Evolutionary conservation across 1,140 invertebrate species (phyloP), one percentile per base, ranked within the genome.

Genomic region (Stegodyphus dumicola): DNA sequence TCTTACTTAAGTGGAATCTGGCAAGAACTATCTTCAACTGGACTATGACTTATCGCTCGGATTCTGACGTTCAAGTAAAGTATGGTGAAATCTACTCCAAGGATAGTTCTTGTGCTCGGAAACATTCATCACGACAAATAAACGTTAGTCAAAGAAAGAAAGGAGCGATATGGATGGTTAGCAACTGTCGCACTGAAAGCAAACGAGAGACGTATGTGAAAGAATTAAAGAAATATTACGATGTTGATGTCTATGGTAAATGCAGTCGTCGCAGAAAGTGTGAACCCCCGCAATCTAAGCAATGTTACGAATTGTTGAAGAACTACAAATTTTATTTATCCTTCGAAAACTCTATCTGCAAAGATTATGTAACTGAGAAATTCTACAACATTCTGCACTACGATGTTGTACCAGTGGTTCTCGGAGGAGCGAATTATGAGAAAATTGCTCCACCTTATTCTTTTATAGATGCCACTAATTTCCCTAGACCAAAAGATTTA

Each of bases 171-270:
- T 94, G 93, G 93, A 92, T 94, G 86, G 93, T 94, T 2, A 93
- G 93, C 70, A 93, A 94, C 88, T 95, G 94, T 88, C 6, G 87
- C 4, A 90, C 93, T 0, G 87, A 86, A 17, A 93, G 93, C 85
- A 89, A 89, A 4, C 89, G 94, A 15, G 90, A 93, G 85, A 56
- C 90, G 2, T 94, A 93, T 87, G 93, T 92, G 0, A 84, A 89
- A 48, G 89, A 93, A 85, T 89, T 95, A 4, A 87, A 91, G 65
- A 90, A 91, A 56, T 89, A 93, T 87, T 91, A 95, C 69, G 64
- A 88, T 4, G 92, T 95, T 7, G 94, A 95, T 89, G 90, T 94
- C 11, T 95, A 93, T 87, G 95, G 95, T 13, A 86, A 84, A 0
- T 96, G 95, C 90, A 90, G 89, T 87, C 74, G 56, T 3, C 7